These are phyloP conservation scores for Drosophila parthenogenetica DNA, from an alignment of 2,888 invertebrate species.

Conservation along the genomic window DNA sequence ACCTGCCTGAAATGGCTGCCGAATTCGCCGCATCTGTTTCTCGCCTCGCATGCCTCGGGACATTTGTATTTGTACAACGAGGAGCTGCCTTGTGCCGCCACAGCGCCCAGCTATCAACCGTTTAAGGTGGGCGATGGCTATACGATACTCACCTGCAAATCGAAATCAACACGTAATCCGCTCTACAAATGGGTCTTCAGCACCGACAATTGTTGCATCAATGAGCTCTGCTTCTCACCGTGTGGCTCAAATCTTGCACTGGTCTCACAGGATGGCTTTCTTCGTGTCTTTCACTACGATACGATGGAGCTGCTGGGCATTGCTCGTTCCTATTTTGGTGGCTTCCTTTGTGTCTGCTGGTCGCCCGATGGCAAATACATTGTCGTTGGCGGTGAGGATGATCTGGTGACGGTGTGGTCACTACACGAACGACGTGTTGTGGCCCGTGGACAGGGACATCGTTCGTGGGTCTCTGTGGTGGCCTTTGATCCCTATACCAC, in stretches of 20 bases:
- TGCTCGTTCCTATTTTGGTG: slow-evolving; percentile 99
- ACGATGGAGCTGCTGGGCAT: slow-evolving; percentile 97
- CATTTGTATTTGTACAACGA: slow-evolving; percentile 99
- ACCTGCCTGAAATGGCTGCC: slow-evolving; percentile 99
- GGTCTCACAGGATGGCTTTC: slow-evolving; percentile 97
- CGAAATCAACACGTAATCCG: slow-evolving; percentile 98
- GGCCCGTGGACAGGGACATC: slow-evolving; percentile 98
- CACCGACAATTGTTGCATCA: slow-evolving; percentile 92
- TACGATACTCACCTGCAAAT: slow-evolving; percentile 97
- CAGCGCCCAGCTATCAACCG: slow-evolving; percentile 96
- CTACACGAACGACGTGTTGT: slow-evolving; percentile 96
- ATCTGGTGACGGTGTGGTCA: slow-evolving; percentile 98
- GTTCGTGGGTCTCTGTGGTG: slow-evolving; percentile 99
- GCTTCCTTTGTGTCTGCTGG: slow-evolving; percentile 98
- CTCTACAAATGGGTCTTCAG: slow-evolving; percentile 96
- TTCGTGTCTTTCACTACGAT: slow-evolving; percentile 98
- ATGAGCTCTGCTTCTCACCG: slow-evolving; percentile 98
- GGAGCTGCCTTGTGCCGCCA: slow-evolving; percentile 95
- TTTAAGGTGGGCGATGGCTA: slow-evolving; percentile 98
- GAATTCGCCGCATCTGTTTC: slow-evolving; percentile 95
- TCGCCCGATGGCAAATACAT: slow-evolving; percentile 98
- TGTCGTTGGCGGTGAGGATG: slow-evolving; percentile 99
- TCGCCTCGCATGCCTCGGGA: slow-evolving; percentile 97
- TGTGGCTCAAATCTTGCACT: slow-evolving; percentile 96
- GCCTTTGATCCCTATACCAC: slow-evolving; percentile 96